Conservation (phyloP, 2,888 invertebrate genomes). For the Epirrhoe tristata region DNA sequence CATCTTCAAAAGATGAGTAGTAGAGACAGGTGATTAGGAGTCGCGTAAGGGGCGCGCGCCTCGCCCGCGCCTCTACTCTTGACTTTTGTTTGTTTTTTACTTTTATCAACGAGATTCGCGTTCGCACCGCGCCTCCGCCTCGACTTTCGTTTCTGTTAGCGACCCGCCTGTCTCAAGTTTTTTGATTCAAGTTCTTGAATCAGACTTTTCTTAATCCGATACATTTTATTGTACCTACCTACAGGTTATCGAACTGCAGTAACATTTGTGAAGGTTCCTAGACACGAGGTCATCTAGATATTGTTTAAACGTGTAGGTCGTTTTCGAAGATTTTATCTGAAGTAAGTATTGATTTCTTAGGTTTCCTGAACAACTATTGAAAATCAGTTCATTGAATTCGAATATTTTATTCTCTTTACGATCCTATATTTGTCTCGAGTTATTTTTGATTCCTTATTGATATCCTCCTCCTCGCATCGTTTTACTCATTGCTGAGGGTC, state of each 20-base stretch:
- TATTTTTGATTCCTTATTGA: neutral
- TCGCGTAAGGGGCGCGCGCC: too few relatives aligned
- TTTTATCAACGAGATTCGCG: too few relatives aligned
- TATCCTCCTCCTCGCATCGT: too few relatives aligned
- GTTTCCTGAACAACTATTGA: conserved; percentile 3
- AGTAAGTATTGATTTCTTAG: neutral
- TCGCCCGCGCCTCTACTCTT: too few relatives aligned
- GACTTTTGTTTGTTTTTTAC: too few relatives aligned
- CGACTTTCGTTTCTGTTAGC: too few relatives aligned
- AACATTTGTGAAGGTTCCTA: conserved; percentile 24
- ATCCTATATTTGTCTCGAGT: neutral
- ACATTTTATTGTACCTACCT: neutral
- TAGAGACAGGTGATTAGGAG: too few relatives aligned
- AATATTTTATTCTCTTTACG: neutral
- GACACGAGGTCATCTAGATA: conserved; percentile 7
- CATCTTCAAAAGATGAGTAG: too few relatives aligned
- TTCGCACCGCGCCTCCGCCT: too few relatives aligned
- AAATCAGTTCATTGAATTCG: neutral
- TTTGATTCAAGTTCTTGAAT: neutral
- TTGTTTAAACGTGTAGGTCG: conserved; percentile 4
- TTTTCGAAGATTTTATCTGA: conserved; percentile 1
- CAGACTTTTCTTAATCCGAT: neutral
- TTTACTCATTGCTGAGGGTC: too few relatives aligned
- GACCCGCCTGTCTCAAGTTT: too few relatives aligned
- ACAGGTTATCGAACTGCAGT: conserved; percentile 19